Base-by-base conservation (phyloP, 2,888 invertebrate species). In the Hypena proboscidalis region DNA sequence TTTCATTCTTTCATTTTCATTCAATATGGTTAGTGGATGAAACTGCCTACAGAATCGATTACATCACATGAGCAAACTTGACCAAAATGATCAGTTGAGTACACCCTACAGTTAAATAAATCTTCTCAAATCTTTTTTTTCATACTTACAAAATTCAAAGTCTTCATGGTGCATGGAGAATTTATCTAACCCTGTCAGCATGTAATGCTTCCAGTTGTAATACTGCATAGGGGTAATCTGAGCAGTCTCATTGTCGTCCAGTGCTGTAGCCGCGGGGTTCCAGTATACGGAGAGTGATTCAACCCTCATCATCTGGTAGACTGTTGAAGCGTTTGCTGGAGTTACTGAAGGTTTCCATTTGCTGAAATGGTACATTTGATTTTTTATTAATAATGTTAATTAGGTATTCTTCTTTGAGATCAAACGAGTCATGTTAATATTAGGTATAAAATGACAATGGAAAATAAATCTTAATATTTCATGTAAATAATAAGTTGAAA, bases 221-320 rank as follows among this genome's bases (percentile, higher is more conserved):
- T 92, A 94, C 76, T 93, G 91, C 78, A 83, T 92, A 15, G 89
- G 91, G 0, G 91, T 90, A 32, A 91, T 90, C 51, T 90, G 80
- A 0, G 89, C 90, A 0, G 92, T 80, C 73, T 92, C 82, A 61
- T 91, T 73, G 73, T 92, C 87, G 56, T 92, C 93, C 72, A 94
- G 69, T 14, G 90, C 84, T 4, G 90, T 85, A 29, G 90, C 86
- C 19, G 90, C 86, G 0, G 94, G 93, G 80, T 96, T 96, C 94
- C 96, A 95, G 79, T 97, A 97, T 0, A 94, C 75, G 0, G 95
- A 95, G 8, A 96, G 85, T 0, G 95, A 95, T 66, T 96, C 95
- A 25, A 96, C 87, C 59, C 95, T 93, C 72, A 96, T 91, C 74
- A 96, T 89, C 84, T 97, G 96, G 77, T 95, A 95, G 7, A 94